Evolutionary conservation across 2,888 invertebrate genomes (phyloP).

Genomic region (Amphimallon solstitiale): DNA sequence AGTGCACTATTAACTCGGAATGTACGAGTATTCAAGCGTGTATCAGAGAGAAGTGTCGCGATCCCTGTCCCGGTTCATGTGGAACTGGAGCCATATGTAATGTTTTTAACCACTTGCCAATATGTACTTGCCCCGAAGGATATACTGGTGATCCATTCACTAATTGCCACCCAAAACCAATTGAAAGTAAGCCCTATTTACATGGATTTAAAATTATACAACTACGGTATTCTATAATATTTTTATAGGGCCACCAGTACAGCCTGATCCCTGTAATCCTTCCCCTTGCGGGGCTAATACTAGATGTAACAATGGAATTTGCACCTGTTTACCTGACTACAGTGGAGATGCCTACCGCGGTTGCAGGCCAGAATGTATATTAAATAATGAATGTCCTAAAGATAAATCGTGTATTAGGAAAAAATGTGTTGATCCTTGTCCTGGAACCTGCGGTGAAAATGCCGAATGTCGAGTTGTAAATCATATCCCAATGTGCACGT

Average conservation of each 20-base stretch:
- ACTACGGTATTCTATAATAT: constrained; percentile 59
- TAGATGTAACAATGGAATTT: constrained; percentile 72
- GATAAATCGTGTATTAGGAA: constrained; percentile 78
- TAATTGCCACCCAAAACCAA: constrained; percentile 70
- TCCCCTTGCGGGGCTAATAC: constrained; percentile 77
- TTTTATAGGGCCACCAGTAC: constrained; percentile 52
- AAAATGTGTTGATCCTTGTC: constrained; percentile 80
- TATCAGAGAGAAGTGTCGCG: constrained; percentile 78
- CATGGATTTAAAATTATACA: too few relatives aligned
- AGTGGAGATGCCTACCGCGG: constrained; percentile 79
- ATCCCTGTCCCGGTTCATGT: constrained; percentile 83
- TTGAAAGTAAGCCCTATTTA: constrained; percentile 29
- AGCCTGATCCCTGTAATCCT: constrained; percentile 75
- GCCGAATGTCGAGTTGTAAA: constrained; percentile 68
- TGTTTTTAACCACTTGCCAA: constrained; percentile 80
- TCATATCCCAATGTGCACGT: constrained; percentile 75
- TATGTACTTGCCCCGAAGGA: constrained; percentile 72
- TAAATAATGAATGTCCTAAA: constrained; percentile 77
- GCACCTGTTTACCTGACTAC: constrained; percentile 77
- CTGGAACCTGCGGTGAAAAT: constrained; percentile 73
- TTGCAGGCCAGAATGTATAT: constrained; percentile 83
- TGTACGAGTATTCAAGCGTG: constrained; percentile 80
- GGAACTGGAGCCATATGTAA: constrained; percentile 78
- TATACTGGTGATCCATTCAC: constrained; percentile 70
- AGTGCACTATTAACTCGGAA: constrained; percentile 78